Evolutionary conservation across 2,113 vertebrate species (phyloP).

Genomic region (Narcine bancroftii): DNA sequence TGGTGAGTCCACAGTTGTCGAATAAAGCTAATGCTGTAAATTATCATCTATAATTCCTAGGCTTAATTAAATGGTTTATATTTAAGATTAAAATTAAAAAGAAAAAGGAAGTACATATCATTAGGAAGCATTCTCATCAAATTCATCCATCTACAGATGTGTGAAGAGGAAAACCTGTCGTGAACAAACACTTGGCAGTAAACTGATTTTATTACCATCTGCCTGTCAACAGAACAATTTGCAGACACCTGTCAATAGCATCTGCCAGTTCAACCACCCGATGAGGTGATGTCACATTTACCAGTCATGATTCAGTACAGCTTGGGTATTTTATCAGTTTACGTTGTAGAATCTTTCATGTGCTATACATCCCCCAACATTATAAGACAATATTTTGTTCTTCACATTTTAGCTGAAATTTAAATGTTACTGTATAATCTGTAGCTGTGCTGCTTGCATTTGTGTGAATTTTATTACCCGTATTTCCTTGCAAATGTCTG

Average conservation of each 20-base stretch:
- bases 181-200: conserved; percentile 30
- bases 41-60: background rate
- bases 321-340: conserved; percentile 30
- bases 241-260: conserved; percentile 32
- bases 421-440: background rate
- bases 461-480: background rate
- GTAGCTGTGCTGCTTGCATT: background rate
- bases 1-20: background rate
- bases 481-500: background rate
- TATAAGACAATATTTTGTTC: background rate
- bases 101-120: background rate
- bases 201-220: conserved; percentile 33
- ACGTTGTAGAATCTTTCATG: background rate
- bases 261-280: conserved; percentile 27
- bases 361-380: background rate
- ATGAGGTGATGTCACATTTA: conserved; percentile 28
- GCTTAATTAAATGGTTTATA: background rate
- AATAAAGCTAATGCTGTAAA: background rate
- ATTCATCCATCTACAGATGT: conserved; percentile 24
- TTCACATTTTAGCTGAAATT: background rate
- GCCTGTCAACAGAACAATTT: conserved; percentile 35
- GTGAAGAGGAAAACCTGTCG: conserved; percentile 36
- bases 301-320: conserved; percentile 8
- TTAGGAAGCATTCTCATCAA: background rate
- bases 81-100: background rate